Conservation (phyloP, 2,888 invertebrate species). For the Teleogryllus oceanicus region DNA sequence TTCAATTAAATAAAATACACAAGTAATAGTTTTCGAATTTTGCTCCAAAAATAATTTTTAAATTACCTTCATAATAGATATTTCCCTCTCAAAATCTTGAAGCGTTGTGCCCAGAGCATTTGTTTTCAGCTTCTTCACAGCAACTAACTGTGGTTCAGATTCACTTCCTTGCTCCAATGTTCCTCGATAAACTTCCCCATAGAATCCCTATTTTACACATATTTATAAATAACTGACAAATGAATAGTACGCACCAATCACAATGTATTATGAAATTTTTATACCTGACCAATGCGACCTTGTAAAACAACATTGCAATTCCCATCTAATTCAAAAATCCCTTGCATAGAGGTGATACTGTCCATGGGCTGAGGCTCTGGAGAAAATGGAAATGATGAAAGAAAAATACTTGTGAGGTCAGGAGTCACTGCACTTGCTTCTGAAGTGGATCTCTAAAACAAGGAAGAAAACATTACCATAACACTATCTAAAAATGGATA, state of each 20-base stretch:
- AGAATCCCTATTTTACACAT: constrained; percentile 64
- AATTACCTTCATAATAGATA: constrained; percentile 78
- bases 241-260: background rate
- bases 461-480: background rate
- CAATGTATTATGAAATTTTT: background rate
- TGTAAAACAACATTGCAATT: constrained; percentile 59
- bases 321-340: constrained; percentile 56
- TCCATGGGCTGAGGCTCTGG: constrained; percentile 47
- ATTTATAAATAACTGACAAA: background rate
- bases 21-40: too few species aligned
- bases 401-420: constrained; percentile 45
- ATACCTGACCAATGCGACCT: constrained; percentile 59
- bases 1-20: too few species aligned
- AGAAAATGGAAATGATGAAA: constrained; percentile 46
- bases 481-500: background rate
- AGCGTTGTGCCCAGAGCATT: constrained; percentile 49
- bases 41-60: background rate
- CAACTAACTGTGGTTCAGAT: constrained; percentile 56
- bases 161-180: constrained; percentile 59
- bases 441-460: constrained; percentile 18
- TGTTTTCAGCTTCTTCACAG: constrained; percentile 64
- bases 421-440: constrained; percentile 44
- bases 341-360: constrained; percentile 52
- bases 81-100: constrained; percentile 79
- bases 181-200: constrained; percentile 80